Conservation (phyloP, 2,113 vertebrate species). For the Cyrtonyx montezumae region DNA sequence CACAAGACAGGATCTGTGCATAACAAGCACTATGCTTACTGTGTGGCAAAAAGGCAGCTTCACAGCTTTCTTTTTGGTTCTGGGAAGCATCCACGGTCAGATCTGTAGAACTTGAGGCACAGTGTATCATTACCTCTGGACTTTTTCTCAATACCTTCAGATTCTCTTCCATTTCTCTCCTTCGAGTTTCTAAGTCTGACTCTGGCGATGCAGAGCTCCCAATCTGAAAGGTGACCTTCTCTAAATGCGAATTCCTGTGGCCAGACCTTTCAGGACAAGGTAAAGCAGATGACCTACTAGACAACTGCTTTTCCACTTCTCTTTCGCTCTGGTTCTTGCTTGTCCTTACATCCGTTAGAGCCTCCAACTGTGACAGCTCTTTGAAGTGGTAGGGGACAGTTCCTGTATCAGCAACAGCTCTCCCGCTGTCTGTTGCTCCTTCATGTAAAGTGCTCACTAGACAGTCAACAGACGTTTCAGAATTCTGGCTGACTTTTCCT, state of each 20-base stretch:
- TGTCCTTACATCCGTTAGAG: background rate
- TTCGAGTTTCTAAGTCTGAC: slow-evolving; percentile 77
- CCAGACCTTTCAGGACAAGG: slow-evolving; percentile 68
- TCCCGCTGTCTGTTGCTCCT: slow-evolving; percentile 16
- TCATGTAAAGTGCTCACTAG: background rate
- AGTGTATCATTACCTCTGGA: background rate
- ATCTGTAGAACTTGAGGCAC: background rate
- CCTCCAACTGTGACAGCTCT: background rate
- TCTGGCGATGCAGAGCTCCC: slow-evolving; percentile 84
- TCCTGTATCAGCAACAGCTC: background rate
- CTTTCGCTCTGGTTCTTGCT: slow-evolving; percentile 6
- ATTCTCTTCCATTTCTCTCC: slow-evolving; percentile 67
- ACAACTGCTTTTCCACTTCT: slow-evolving; percentile 9
- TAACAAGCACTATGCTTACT: background rate
- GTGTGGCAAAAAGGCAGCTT: slow-evolving; percentile 9
- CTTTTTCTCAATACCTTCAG: slow-evolving; percentile 38
- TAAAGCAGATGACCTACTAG: slow-evolving; percentile 41
- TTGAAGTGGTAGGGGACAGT: background rate
- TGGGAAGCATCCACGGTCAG: background rate
- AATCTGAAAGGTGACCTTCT: slow-evolving; percentile 85
- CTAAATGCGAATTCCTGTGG: slow-evolving; percentile 52
- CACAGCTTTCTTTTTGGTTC: background rate
- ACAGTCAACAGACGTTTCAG: background rate
- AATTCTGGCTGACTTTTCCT: slow-evolving; percentile 5
- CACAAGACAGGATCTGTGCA: background rate